Evolutionary conservation across 2,888 invertebrate genomes (phyloP), one percentile per base, ranked within the genome.

Genomic region (Pristionchus japonicus): DNA sequence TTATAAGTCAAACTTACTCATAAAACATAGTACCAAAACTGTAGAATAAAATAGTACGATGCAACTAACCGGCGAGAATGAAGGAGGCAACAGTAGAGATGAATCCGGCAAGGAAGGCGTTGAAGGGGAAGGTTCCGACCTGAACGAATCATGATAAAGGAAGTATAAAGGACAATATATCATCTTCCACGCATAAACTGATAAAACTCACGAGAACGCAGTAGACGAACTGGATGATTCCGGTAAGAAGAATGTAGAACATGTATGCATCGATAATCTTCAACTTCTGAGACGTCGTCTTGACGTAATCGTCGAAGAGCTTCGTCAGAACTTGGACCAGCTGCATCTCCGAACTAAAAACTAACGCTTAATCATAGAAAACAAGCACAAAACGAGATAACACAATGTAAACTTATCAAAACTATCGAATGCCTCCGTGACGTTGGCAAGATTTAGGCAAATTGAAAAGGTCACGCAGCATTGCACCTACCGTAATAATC

Each of bases 101-200:
- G 95, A 99, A 99, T 88, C 99, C 99, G 93, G 98, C 98, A 77
- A 99, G 96, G 95, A 99, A 99, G n/a, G 99, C 98, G 95, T 99
- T 99, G 95, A 99, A 99, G 0, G 99, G 99, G 95, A 98, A 99
- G 67, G 99, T 99, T 94, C 99, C 99, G 94, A 99, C 99, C 89
- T 99, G n/a, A 23, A 86, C 99, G n/a, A n/a, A n/a, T n/a, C n/a
- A n/a, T n/a, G n/a, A n/a, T n/a, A 95, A 9, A 27, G 31, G 40
- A 31, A 83, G 4, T 27, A 7, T 31, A 31, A 47, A 9, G 11
- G 3, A 34, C 13, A 82, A 6, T 7, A 82, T n/a, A 13, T 31
- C 31, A 23, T 83, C 1, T n/a, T 11, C n/a, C n/a, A n/a, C n/a
- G n/a, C 52, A 23, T 52, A 82, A 17, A 49, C 11, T 13, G 17